Evolutionary conservation across 2,113 vertebrate species (phyloP).

Genomic region (Rostratula benghalensis): DNA sequence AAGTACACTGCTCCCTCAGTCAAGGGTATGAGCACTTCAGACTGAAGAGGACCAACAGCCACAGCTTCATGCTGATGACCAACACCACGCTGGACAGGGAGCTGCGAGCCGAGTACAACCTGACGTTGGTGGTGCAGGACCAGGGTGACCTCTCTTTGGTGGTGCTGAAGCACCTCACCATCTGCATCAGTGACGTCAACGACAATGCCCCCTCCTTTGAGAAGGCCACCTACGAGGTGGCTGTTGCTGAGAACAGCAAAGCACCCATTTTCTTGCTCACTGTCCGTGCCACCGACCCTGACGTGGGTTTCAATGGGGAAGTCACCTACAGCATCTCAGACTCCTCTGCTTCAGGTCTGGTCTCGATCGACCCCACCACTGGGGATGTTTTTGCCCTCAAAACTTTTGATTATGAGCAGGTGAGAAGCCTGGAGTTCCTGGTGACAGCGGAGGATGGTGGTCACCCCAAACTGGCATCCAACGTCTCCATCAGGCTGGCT

Average conservation of each 20-base stretch:
- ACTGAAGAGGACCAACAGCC: conserved; percentile 81
- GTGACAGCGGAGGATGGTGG: conserved; percentile 87
- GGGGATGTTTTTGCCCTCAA: conserved; percentile 81
- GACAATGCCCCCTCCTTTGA: conserved; percentile 90
- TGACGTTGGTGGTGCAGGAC: conserved; percentile 84
- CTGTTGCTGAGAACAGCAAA: conserved; percentile 82
- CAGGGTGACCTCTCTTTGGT: conserved; percentile 79
- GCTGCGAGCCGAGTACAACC: conserved; percentile 79
- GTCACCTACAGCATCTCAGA: conserved; percentile 84
- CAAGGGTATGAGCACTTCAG: conserved; percentile 82
- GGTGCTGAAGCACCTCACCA: conserved; percentile 76
- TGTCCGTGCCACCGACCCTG: conserved; percentile 81
- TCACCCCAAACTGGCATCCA: conserved; percentile 81
- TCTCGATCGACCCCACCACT: conserved; percentile 80
- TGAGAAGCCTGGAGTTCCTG: conserved; percentile 78
- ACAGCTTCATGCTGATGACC: conserved; percentile 89
- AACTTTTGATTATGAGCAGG: conserved; percentile 85
- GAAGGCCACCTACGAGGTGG: conserved; percentile 70
- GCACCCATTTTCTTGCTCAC: conserved; percentile 76
- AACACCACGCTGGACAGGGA: conserved; percentile 86
- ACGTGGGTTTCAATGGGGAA: conserved; percentile 83
- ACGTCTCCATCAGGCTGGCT: conserved; percentile 77
- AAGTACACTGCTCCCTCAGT: conserved; percentile 79
- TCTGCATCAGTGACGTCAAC: conserved; percentile 86
- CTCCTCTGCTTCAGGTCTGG: conserved; percentile 57